These are phyloP conservation scores for Drosophila prostipennis DNA, from an alignment of 2,888 invertebrate species.

Conservation along the genomic window DNA sequence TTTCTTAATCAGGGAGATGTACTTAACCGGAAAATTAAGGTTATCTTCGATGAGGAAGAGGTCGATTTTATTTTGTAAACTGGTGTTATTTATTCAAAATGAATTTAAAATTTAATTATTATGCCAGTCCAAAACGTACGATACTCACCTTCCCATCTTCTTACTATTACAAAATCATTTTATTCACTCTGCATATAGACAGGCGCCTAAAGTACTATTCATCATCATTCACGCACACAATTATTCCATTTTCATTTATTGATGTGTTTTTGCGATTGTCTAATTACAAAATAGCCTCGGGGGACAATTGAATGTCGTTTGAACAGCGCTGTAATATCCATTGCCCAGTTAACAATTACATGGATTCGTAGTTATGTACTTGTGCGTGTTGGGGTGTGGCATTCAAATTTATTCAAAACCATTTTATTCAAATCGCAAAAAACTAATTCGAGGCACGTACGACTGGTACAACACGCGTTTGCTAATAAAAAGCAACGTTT, in stretches of 20 bases:
- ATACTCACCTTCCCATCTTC: too few species aligned
- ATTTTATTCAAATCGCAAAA: slow-evolving; percentile 78
- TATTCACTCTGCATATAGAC: neutral
- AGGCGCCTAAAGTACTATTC: neutral
- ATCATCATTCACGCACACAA: neutral
- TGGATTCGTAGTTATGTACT: slow-evolving; percentile 11
- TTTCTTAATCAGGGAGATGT: too few species aligned
- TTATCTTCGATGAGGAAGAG: too few species aligned
- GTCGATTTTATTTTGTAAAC: too few species aligned
- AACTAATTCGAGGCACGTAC: slow-evolving; percentile 77
- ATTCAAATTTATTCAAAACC: slow-evolving; percentile 78
- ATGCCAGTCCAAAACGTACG: too few species aligned
- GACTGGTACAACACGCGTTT: slow-evolving; percentile 37
- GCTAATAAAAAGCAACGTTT: slow-evolving; percentile 45
- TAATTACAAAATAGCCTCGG: slow-evolving; percentile 30
- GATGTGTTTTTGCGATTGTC: slow-evolving; percentile 11
- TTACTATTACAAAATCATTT: neutral
- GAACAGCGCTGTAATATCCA: slow-evolving; percentile 7
- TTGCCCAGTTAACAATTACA: slow-evolving; percentile 33
- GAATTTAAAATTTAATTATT: too few species aligned
- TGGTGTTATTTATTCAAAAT: too few species aligned
- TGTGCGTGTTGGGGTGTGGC: slow-evolving; percentile 45
- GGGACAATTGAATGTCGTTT: slow-evolving; percentile 20
- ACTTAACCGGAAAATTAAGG: too few species aligned
- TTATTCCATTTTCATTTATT: neutral